phyloP scores from a whole-genome alignment of 1,140 invertebrate species.

The Laodelphax striatellus region DNA sequence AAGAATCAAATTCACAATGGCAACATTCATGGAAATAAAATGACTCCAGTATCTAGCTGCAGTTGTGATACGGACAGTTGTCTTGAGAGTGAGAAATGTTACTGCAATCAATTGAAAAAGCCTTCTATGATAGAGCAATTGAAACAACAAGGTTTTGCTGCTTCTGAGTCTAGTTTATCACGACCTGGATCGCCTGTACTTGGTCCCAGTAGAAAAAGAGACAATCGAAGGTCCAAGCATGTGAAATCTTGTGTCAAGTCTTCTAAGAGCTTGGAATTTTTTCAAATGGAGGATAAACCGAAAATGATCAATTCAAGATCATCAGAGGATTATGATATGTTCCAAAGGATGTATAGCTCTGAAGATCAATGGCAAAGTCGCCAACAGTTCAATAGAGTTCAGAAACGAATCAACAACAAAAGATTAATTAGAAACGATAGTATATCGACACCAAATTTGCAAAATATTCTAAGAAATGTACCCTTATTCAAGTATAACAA shows the following conservation, averaged over 20 bases:
- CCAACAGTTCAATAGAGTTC: background rate
- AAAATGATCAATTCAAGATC: background rate
- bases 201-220: conserved; percentile 26
- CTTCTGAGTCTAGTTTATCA: conserved; percentile 36
- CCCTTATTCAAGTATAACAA: background rate
- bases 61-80: conserved; percentile 77
- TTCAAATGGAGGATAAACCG: conserved; percentile 8
- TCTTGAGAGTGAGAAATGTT: conserved; percentile 78
- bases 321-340: background rate
- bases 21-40: background rate
- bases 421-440: background rate
- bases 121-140: conserved; percentile 38
- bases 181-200: conserved; percentile 24
- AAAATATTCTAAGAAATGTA: background rate
- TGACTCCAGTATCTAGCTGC: conserved; percentile 30
- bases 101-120: conserved; percentile 41
- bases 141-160: conserved; percentile 39
- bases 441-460: background rate
- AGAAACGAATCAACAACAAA: background rate
- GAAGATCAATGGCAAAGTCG: background rate
- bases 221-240: conserved; percentile 24
- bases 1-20: conserved; percentile 15
- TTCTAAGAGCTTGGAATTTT: conserved; percentile 45
- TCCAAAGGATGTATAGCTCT: background rate
- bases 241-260: conserved; percentile 22